Conservation (phyloP, 2,888 invertebrate species). For the Andrena haemorrhoa region DNA sequence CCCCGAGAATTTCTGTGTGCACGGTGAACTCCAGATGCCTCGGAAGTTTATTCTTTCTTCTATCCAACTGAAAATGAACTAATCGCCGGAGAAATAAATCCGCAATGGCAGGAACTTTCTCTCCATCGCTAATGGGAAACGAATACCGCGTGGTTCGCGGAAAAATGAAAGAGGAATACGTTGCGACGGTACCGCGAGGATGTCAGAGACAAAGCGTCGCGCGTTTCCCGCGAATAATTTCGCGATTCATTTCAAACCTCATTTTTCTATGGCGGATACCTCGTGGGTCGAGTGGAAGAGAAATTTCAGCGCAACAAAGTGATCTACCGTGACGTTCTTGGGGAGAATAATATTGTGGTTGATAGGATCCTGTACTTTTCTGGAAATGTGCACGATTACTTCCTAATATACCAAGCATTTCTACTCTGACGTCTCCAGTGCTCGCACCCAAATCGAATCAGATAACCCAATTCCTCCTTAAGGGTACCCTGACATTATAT, state of each 20-base stretch:
- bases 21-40: no score
- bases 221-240: slow-evolving; percentile 65
- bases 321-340: no score
- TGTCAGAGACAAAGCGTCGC: slow-evolving; percentile 66
- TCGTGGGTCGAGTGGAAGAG: background rate
- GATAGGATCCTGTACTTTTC: no score
- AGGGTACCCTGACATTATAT: no score
- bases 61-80: background rate
- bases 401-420: no score
- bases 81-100: slow-evolving; percentile 23
- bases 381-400: no score
- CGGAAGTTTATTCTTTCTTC: background rate
- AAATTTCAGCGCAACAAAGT: background rate
- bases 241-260: slow-evolving; percentile 60
- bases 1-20: no score
- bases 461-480: no score
- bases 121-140: slow-evolving; percentile 37
- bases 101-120: background rate
- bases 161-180: slow-evolving; percentile 49
- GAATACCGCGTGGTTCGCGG: slow-evolving; percentile 30
- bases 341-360: no score
- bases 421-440: no score
- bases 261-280: slow-evolving; percentile 49
- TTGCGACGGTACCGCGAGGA: slow-evolving; percentile 54
- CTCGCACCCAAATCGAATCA: no score